These are phyloP conservation scores for Amazona guildingii DNA, from an alignment of 2,113 vertebrate genomes.

Conservation along the genomic window DNA sequence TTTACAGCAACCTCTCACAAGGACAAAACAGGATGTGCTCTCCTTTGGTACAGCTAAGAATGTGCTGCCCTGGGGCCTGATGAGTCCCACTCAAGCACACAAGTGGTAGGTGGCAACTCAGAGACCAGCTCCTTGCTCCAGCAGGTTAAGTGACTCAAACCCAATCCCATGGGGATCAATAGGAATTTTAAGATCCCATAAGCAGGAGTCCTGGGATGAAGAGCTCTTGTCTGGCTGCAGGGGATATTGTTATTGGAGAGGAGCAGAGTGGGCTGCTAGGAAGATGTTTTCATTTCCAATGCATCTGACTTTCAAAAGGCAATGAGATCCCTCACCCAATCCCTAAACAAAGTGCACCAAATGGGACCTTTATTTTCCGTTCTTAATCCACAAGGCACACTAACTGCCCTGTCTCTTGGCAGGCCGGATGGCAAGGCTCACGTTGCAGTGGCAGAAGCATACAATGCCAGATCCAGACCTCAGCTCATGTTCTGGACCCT, in stretches of 20 bases:
- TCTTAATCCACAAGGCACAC: not conserved
- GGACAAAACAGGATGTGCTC: not conserved
- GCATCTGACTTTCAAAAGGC: not conserved
- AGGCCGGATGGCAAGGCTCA: not conserved
- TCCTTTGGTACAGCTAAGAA: not conserved
- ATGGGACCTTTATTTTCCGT: not conserved
- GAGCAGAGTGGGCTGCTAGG: not conserved
- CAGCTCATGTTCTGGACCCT: not conserved
- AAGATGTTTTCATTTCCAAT: not conserved
- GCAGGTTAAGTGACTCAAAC: not conserved
- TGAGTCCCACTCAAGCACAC: not conserved
- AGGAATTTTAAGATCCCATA: not conserved
- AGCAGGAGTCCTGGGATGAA: not conserved
- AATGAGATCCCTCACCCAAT: not conserved
- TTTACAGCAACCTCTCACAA: conserved; percentile 27
- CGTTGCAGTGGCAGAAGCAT: not conserved
- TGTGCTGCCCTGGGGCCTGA: not conserved
- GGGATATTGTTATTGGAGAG: not conserved
- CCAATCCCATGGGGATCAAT: not conserved
- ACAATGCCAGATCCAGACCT: not conserved
- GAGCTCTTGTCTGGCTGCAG: not conserved
- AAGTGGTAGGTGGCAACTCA: not conserved
- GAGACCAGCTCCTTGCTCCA: not conserved
- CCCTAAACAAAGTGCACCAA: not conserved
- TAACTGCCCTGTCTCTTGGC: not conserved